Base-by-base conservation (phyloP, 2,797 vertebrate species). In the Crocidura indochinensis region DNA sequence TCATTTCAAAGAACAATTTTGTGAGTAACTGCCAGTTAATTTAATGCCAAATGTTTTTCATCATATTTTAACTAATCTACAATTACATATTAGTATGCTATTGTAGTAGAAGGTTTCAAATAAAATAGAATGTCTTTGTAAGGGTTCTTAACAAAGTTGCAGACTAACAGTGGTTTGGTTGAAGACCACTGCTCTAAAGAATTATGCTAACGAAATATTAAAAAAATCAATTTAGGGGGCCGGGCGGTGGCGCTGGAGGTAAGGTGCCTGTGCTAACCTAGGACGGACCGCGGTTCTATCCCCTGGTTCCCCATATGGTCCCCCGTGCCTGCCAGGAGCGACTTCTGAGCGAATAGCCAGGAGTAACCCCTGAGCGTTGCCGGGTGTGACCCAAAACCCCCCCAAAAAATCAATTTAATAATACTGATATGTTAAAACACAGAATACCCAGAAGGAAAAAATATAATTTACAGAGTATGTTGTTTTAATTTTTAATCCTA, bases 1-100 rank as follows among this genome's bases (percentile, higher is more conserved):
- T 24, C 10, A 67, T 77, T 67, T 72, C 47, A 72, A 78, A 29
- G 38, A 87, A 87, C 27, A 8, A 71, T 53, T 38, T 46, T 87
- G 8, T 65, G 10, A 65, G 44, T 67, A 78, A 22, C 68, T 27
- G 19, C 31, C 31, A 76, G 27, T n/a, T 12, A 67, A 53, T 49
- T 29, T 76, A 51, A 46, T 75, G 22, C 24, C 24, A 67, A 85
- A 46, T 1, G 6, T 8, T 38, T 60, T 38, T 60, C n/a, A 46
- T 24, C 77, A 20, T 12, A 31, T 82, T 8, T 77, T 22, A 72
- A 26, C 65, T 53, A 29, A 20, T 68, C n/a, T 68, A 3, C 60
- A 93, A 24, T n/a, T 77, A 6, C 56, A 20, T 24, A n/a, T 81
- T 4, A 75, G 44, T 64, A 20, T 24, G 19, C 26, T 60, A 78